Evolutionary conservation across 2,888 invertebrate species (phyloP).

Genomic region (Phalera bucephala): DNA sequence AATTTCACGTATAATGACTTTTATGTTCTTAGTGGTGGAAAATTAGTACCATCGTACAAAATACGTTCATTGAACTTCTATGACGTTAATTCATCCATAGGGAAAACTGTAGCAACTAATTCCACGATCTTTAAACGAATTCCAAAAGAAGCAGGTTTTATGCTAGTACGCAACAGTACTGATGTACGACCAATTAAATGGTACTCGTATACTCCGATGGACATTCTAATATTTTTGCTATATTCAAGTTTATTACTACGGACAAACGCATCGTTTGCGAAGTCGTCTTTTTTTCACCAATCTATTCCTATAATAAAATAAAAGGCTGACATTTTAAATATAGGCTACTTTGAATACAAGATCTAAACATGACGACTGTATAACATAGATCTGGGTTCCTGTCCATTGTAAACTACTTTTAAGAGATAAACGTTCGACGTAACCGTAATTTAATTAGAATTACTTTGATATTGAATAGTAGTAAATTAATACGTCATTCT

Average conservation of each 20-base stretch:
- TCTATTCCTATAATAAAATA: slow-evolving; percentile 7
- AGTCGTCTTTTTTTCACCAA: slow-evolving; percentile 17
- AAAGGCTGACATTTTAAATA: slow-evolving; percentile 32
- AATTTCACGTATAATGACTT: no score
- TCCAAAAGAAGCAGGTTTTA: no score
- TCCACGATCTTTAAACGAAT: no score
- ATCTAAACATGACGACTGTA: slow-evolving; percentile 21
- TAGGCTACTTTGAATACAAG: slow-evolving; percentile 25
- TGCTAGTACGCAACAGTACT: no score
- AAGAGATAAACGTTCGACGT: slow-evolving; percentile 1
- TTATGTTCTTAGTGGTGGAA: no score
- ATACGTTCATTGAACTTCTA: no score
- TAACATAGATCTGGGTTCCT: slow-evolving; percentile 19
- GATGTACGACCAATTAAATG: slow-evolving; percentile 5
- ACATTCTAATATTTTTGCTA: background rate
- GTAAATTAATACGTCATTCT: background rate
- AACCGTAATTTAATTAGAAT: background rate
- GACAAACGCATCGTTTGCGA: background rate
- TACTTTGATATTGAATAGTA: background rate
- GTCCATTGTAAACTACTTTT: slow-evolving; percentile 5
- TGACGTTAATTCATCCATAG: no score
- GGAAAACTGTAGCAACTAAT: no score
- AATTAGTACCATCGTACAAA: no score
- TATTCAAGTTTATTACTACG: background rate
- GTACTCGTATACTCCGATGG: no score